Evolutionary conservation across 1,140 invertebrate species (phyloP), one percentile per base, ranked within the genome.

Genomic region (Scaptomyza graminum): DNA sequence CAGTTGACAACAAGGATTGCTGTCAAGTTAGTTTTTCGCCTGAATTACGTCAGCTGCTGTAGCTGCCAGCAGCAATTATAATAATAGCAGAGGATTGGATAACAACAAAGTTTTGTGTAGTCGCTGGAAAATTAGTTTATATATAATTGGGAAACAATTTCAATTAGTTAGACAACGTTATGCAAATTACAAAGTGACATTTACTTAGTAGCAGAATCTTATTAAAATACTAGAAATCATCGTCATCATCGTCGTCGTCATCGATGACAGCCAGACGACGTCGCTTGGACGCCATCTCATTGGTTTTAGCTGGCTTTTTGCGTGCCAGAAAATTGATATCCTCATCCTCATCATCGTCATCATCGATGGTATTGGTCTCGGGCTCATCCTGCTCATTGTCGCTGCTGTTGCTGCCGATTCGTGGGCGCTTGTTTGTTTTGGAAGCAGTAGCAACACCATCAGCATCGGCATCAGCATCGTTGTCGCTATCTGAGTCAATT

Each of bases 401-500:
- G 59, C 81, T 72, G 59, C 89, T 72, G 59, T 89, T 73, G 54
- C 77, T 78, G 59, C 79, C 69, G 59, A 89, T 72, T 54, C 89
- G 89, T 68, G 71, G 89, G 68, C 89, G 89, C 83, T 90, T 90
- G 85, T 80, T 90, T 90, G 81, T 71, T 75, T 71, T 80, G 74
- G 68, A 52, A 74, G 59, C 64, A 41, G 75, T 70, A 77, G 80
- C 77, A 31, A 16, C 28, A 22, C 11, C 37, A 46, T 37, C 13
- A 28, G 8, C 39, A 52, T 62, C 64, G 55, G 47, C 62, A 54
- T 49, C 44, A 55, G 65, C 67, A 56, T 78, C 75, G 56, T 90
- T 85, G 70, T 91, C 90, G 74, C 73, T 80, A 78, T 91, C 88
- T 51, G 90, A 91, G 73, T 91, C 90, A 88, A 91, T 91, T 87